These are phyloP conservation scores for Pelecanus crispus DNA, from an alignment of 2,113 vertebrate genomes.

Conservation along the genomic window DNA sequence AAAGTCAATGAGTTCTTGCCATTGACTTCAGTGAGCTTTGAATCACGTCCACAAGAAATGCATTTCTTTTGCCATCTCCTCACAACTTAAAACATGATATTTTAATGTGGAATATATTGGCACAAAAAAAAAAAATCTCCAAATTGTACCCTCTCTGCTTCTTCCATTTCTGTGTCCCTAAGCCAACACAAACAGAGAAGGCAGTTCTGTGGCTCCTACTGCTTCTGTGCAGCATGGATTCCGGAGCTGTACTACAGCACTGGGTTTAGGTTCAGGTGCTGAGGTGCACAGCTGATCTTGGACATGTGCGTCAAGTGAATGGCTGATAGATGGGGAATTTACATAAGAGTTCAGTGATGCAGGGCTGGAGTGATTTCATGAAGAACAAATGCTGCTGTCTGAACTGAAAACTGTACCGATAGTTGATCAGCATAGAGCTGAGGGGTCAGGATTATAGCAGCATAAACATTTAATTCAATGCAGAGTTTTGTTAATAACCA, in stretches of 20 bases:
- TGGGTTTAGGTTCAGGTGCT: background rate
- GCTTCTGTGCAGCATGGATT: background rate
- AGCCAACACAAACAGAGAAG: background rate
- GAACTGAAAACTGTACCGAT: background rate
- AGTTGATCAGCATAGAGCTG: background rate
- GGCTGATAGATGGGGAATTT: background rate
- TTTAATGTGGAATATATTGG: background rate
- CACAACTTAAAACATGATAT: background rate
- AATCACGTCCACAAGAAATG: background rate
- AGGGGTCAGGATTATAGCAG: background rate
- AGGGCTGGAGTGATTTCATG: background rate
- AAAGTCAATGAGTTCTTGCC: background rate
- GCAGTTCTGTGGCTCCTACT: background rate
- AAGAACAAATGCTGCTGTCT: fast-evolving
- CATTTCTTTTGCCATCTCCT: background rate
- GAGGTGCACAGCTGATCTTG: background rate
- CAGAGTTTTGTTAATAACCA: background rate
- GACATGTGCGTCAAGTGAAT: fast-evolving
- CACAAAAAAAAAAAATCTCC: background rate
- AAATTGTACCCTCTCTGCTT: background rate
- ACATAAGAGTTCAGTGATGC: background rate
- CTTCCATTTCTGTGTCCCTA: background rate
- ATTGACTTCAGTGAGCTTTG: background rate
- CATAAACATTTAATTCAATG: background rate
- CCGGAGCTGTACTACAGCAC: background rate